Conservation (phyloP, 2,113 vertebrate species). For the Ciconia boyciana region DNA sequence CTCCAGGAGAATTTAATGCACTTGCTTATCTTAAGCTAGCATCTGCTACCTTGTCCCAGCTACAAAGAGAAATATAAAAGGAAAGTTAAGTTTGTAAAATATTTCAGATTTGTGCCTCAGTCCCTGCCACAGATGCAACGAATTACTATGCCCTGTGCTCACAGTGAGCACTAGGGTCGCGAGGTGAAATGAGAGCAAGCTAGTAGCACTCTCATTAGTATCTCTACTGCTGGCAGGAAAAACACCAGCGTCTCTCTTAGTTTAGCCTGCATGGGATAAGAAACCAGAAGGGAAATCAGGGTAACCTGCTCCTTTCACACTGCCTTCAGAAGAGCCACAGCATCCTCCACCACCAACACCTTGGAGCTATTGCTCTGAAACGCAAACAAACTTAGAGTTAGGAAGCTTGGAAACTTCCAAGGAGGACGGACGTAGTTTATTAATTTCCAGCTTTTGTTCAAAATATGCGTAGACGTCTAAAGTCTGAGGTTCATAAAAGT, state of each 20-base stretch:
- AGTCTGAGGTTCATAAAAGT: not conserved
- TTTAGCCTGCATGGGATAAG: not conserved
- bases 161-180: not conserved
- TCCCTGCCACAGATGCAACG: not conserved
- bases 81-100: not conserved
- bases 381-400: not conserved
- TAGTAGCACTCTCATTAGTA: not conserved
- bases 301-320: not conserved
- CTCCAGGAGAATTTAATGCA: not conserved
- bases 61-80: not conserved
- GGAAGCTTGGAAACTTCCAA: not conserved
- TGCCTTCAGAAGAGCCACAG: not conserved
- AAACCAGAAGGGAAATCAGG: not conserved
- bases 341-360: not conserved
- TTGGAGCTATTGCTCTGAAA: not conserved
- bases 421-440: not conserved
- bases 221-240: not conserved
- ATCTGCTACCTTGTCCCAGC: not conserved
- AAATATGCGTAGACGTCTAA: not conserved
- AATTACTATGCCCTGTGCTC: not conserved
- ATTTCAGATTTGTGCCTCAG: not conserved
- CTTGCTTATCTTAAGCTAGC: not conserved
- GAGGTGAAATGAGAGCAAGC: not conserved
- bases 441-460: not conserved
- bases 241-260: not conserved